Conservation (phyloP, 2,888 invertebrate genomes). For the Leucophenga maculata region DNA sequence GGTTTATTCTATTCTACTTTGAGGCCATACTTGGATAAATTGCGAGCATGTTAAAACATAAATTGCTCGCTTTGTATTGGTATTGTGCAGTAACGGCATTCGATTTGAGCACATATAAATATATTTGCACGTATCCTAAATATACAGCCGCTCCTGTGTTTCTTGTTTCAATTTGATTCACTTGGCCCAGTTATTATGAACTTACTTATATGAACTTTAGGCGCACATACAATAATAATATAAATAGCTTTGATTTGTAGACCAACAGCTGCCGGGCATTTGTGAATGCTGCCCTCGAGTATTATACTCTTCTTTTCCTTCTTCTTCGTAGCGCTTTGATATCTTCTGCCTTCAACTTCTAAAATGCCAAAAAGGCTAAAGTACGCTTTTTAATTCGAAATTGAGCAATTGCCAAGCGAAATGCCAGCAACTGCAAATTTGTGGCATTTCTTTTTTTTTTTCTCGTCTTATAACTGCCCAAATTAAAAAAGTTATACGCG, state of each 20-base stretch:
- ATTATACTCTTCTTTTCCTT: too few species aligned
- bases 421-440: background rate
- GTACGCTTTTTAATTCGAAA: background rate
- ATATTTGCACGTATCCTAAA: slow-evolving; percentile 29
- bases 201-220: too few species aligned
- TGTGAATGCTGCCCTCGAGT: too few species aligned
- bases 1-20: slow-evolving; percentile 19
- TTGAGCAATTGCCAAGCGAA: background rate
- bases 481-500: slow-evolving; percentile 10
- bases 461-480: background rate
- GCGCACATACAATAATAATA: too few species aligned
- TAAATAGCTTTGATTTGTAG: too few species aligned
- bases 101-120: slow-evolving; percentile 25
- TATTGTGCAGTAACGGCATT: background rate
- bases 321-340: background rate
- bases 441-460: background rate
- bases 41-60: slow-evolving; percentile 9
- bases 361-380: background rate
- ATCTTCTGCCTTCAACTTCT: background rate
- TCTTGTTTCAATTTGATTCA: too few species aligned
- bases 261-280: too few species aligned
- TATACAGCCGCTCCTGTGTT: background rate
- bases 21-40: background rate
- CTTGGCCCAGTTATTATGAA: too few species aligned
- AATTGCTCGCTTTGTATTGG: slow-evolving; percentile 20